Evolutionary conservation across 2,888 invertebrate genomes (phyloP).

Genomic region (Sinelater perroti): DNA sequence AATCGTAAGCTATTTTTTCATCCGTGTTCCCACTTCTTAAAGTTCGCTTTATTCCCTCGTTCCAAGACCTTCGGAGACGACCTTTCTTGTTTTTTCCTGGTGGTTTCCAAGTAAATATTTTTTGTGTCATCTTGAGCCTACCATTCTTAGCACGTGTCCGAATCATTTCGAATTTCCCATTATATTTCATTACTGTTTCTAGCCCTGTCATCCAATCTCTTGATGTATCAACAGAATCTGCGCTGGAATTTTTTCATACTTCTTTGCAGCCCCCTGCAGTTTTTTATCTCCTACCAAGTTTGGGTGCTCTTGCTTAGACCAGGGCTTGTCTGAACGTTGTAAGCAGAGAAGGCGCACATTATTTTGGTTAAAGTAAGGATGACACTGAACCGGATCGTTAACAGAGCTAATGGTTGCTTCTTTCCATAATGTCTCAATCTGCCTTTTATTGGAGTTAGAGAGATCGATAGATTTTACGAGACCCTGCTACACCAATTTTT

Average conservation of each 20-base stretch:
- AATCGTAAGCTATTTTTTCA: too few species aligned
- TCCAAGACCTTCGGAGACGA: too few species aligned
- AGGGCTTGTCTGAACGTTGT: constrained; percentile 62
- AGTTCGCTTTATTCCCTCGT: too few species aligned
- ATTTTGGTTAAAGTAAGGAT: constrained; percentile 54
- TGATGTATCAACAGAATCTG: constrained; percentile 61
- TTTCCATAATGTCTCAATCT: constrained; percentile 72
- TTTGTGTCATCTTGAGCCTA: too few species aligned
- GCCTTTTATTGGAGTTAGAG: constrained; percentile 82
- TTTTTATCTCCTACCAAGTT: constrained; percentile 60
- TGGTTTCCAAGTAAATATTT: too few species aligned
- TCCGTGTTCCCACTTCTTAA: too few species aligned
- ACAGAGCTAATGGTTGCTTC: constrained; percentile 71
- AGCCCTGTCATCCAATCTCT: too few species aligned
- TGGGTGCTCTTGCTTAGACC: constrained; percentile 60
- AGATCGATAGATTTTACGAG: constrained; percentile 76
- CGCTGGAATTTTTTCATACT: constrained; percentile 60
- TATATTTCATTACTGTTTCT: too few species aligned
- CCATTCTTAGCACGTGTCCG: too few species aligned
- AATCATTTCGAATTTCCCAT: too few species aligned
- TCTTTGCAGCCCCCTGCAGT: constrained; percentile 59
- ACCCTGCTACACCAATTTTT: constrained; percentile 71
- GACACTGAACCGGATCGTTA: constrained; percentile 67
- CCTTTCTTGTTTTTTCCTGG: too few species aligned
- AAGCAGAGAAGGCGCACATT: constrained; percentile 61